phyloP scores from a whole-genome alignment of 1,140 invertebrate genomes.

The Anadara kagoshimensis region DNA sequence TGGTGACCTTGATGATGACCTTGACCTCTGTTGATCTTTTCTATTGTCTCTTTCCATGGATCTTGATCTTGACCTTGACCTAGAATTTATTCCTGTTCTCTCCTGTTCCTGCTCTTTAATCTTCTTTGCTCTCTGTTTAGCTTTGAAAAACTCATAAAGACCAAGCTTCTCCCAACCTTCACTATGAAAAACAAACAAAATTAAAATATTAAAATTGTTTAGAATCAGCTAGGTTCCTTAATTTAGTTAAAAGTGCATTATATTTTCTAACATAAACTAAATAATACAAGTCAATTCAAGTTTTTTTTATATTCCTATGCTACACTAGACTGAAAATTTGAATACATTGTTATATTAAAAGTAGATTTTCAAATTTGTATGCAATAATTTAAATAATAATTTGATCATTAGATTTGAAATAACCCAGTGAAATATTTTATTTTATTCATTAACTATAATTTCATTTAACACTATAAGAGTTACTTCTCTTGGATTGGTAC shows the following conservation, averaged over 20 bases:
- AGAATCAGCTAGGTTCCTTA: background rate
- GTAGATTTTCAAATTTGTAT: too few relatives aligned
- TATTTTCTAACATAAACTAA: background rate
- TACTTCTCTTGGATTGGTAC: too few relatives aligned
- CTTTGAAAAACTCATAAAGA: constrained; percentile 97
- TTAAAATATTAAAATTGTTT: background rate
- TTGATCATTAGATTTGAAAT: too few relatives aligned
- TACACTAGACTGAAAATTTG: too few relatives aligned
- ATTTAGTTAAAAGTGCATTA: background rate
- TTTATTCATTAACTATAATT: too few relatives aligned
- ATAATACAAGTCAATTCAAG: background rate
- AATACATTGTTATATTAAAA: too few relatives aligned
- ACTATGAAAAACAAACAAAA: constrained; percentile 77
- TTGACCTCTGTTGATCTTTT: constrained; percentile 50
- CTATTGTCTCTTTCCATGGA: constrained; percentile 50
- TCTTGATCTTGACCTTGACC: constrained; percentile 24
- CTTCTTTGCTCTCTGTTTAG: constrained; percentile 92
- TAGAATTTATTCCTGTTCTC: constrained; percentile 73
- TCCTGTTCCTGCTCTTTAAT: constrained; percentile 84
- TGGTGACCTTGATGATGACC: constrained; percentile 51
- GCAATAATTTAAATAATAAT: too few relatives aligned
- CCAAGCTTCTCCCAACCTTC: constrained; percentile 99
- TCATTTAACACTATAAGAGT: too few relatives aligned
- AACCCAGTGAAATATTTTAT: too few relatives aligned
- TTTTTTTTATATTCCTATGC: too few relatives aligned